Evolutionary conservation across 2,113 vertebrate genomes (phyloP).

Genomic region (Serinus canaria): DNA sequence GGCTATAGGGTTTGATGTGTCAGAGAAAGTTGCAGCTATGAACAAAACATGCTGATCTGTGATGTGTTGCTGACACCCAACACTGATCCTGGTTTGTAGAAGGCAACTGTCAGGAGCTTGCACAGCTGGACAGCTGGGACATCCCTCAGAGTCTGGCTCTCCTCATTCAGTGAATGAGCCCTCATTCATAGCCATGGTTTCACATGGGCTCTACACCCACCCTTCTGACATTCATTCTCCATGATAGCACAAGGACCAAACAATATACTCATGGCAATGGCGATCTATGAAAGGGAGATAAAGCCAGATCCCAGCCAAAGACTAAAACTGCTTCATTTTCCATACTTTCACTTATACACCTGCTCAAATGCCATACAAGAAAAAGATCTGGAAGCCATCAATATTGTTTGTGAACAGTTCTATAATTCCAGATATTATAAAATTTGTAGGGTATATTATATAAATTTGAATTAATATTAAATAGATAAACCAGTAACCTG

Average conservation of each 20-base stretch:
- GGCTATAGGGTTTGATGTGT: background rate
- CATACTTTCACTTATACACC: background rate
- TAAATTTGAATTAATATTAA: background rate
- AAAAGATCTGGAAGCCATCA: background rate
- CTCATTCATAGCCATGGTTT: background rate
- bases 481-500: background rate
- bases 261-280: background rate
- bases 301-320: background rate
- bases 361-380: background rate
- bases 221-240: background rate
- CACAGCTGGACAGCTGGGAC: background rate
- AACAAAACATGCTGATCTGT: background rate
- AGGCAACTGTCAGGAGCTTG: background rate
- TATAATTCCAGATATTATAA: background rate
- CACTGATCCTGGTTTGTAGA: background rate
- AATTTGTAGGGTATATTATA: background rate
- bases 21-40: background rate
- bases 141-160: background rate
- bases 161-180: background rate
- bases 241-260: background rate
- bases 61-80: background rate
- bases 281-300: rapidly evolving
- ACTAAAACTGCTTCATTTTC: background rate
- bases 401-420: background rate
- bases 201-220: background rate